A percentile compares a stretch with the other conserved stretches of the same genome.
phyloP scores from a whole-genome alignment of 2,113 vertebrate species.

The Vulpes ferrilata region DNA sequence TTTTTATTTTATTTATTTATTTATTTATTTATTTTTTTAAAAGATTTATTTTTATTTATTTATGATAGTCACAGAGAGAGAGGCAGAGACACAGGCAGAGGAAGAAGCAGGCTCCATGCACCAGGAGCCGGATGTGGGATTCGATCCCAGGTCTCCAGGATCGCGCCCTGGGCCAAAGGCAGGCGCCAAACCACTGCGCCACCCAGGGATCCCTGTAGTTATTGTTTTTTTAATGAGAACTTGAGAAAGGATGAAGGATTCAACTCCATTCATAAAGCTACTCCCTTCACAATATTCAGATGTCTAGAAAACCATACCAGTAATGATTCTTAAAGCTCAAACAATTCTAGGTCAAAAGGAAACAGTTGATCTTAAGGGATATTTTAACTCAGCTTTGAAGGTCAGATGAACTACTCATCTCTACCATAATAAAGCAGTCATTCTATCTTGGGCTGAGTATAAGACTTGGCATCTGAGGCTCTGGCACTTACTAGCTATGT shows the following conservation, averaged over 20 bases:
- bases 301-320: neutral
- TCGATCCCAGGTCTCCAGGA: too few relatives aligned
- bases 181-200: too few relatives aligned
- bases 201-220: neutral
- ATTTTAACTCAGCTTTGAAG: slow-evolving; percentile 49
- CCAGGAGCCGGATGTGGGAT: too few relatives aligned
- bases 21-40: too few relatives aligned
- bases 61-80: too few relatives aligned
- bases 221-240: slow-evolving; percentile 34
- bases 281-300: neutral
- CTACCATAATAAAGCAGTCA: neutral
- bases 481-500: neutral
- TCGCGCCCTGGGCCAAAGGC: too few relatives aligned
- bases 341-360: neutral
- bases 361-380: neutral
- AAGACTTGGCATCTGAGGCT: neutral
- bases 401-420: neutral
- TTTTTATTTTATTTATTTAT: slow-evolving; percentile 34
- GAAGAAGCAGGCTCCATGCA: too few relatives aligned
- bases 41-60: too few relatives aligned
- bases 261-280: neutral
- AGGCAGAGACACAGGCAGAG: too few relatives aligned
- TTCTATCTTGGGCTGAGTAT: neutral
- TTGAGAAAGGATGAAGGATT: neutral
- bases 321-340: neutral